These are phyloP conservation scores for Anoura caudifer DNA, from an alignment of 2,113 vertebrate genomes.

Conservation along the genomic window DNA sequence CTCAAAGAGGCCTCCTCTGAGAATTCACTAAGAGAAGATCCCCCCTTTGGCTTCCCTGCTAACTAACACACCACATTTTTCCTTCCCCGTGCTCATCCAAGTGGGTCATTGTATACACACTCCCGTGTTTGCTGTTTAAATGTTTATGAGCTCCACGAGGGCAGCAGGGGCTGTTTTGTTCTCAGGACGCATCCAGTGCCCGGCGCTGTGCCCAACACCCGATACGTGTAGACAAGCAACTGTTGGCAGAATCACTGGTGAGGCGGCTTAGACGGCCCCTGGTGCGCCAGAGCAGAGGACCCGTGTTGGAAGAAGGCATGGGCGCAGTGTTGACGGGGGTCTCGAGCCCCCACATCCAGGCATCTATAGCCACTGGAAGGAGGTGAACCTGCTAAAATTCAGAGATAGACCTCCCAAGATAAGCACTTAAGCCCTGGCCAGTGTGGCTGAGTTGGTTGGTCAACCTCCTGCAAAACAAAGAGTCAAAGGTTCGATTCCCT, in stretches of 20 bases:
- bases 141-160: background rate
- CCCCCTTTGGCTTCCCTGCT: background rate
- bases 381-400: background rate
- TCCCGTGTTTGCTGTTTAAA: background rate
- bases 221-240: too few species aligned
- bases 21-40: background rate
- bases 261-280: too few species aligned
- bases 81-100: background rate
- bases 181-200: too few species aligned
- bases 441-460: too few species aligned
- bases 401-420: background rate
- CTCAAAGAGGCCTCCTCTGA: background rate
- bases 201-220: too few species aligned
- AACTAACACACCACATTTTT: background rate
- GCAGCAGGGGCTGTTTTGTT: fast-evolving
- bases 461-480: too few species aligned
- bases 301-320: background rate
- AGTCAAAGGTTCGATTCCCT: too few species aligned
- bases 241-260: too few species aligned
- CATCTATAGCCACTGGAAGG: background rate
- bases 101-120: too few species aligned
- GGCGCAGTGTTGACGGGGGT: background rate
- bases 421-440: background rate
- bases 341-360: background rate
- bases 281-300: background rate